Conservation (phyloP, 2,888 invertebrate species). For the Lydus trimaculatus region DNA sequence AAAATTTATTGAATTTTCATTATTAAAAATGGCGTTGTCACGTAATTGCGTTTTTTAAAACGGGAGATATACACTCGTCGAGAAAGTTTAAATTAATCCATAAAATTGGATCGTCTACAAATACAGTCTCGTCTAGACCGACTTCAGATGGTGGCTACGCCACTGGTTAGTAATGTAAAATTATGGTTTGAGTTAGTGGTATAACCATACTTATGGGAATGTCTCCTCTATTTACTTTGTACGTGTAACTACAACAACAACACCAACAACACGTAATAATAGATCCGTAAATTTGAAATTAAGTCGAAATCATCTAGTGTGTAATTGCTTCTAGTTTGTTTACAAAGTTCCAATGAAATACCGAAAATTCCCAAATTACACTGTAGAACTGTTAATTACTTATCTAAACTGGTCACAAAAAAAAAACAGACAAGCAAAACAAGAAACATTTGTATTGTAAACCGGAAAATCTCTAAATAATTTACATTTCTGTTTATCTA, state of each 20-base stretch:
- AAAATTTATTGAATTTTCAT: background rate
- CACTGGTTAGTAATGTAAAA: background rate
- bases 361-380: conserved; percentile 1
- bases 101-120: too few species aligned
- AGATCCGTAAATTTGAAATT: conserved; percentile 21
- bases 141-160: too few species aligned
- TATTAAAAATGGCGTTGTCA: too few species aligned
- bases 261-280: background rate
- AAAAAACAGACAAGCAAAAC: background rate
- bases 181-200: background rate
- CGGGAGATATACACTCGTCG: too few species aligned
- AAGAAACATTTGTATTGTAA: background rate
- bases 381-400: background rate
- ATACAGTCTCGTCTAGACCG: too few species aligned
- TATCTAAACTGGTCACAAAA: background rate
- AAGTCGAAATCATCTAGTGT: conserved; percentile 18
- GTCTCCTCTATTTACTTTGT: background rate
- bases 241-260: background rate
- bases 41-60: too few species aligned
- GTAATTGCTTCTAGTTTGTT: conserved; percentile 11
- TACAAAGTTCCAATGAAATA: conserved; percentile 5
- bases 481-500: background rate
- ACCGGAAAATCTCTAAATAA: background rate
- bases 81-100: too few species aligned
- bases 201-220: background rate